Percentiles rank a stretch among this genome's conserved stretches.
Conservation (phyloP, 2,888 invertebrate species). For the Sinelater perroti region DNA sequence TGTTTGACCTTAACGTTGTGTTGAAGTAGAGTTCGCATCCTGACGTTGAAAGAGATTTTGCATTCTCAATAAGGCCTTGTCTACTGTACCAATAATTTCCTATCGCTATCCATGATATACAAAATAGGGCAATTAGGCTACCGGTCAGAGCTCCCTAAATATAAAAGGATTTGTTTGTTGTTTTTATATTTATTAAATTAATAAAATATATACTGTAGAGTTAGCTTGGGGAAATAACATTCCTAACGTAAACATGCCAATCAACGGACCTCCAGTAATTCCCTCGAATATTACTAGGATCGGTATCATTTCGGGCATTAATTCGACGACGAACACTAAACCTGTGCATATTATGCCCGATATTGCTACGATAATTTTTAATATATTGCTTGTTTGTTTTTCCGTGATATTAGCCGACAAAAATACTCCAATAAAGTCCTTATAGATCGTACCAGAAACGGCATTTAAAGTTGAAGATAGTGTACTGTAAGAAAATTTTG, state of each 20-base stretch:
- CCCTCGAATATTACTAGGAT: conserved; percentile 54
- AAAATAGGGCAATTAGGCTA: conserved; percentile 62
- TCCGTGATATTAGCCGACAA: conserved; percentile 64
- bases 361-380: conserved; percentile 64
- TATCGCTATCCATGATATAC: conserved; percentile 66
- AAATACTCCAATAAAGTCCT: conserved; percentile 69
- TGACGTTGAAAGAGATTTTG: conserved; percentile 19
- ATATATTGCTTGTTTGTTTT: conserved; percentile 65
- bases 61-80: conserved; percentile 1
- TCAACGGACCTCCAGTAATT: conserved; percentile 67
- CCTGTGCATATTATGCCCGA: conserved; percentile 77
- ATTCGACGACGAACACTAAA: conserved; percentile 69
- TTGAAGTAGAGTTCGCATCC: conserved; percentile 23
- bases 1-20: conserved; percentile 3
- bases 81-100: conserved; percentile 58
- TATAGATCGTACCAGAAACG: conserved; percentile 70
- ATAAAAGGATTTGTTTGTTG: not conserved
- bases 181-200: not conserved
- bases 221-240: conserved; percentile 73
- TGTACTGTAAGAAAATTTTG: conserved; percentile 61
- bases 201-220: conserved; percentile 58
- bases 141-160: conserved; percentile 65
- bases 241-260: conserved; percentile 75
- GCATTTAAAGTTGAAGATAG: conserved; percentile 71
- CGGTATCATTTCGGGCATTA: conserved; percentile 67